Evolutionary conservation across 2,797 vertebrate genomes (phyloP).

Genomic region (Phrynocephalus vlangalii): DNA sequence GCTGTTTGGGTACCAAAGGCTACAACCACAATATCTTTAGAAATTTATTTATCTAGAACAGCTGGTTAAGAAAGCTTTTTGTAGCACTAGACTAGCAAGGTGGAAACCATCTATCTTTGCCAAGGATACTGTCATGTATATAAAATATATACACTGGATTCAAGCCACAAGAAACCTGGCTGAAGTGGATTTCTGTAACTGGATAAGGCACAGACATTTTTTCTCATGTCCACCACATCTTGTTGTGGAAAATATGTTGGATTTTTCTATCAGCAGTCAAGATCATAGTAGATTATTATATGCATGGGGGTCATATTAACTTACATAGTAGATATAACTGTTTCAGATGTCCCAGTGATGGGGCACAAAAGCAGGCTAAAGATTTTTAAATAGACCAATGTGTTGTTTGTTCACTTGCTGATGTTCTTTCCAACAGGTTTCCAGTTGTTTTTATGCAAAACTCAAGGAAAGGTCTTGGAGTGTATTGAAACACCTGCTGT

Average conservation of each 20-base stretch:
- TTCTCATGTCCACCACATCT: not conserved
- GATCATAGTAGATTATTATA: not conserved
- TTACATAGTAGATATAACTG: not conserved
- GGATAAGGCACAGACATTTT: not conserved
- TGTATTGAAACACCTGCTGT: not conserved
- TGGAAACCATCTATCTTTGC: too few species aligned
- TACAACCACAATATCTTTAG: too few species aligned
- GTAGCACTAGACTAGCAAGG: too few species aligned
- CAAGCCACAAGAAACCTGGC: not conserved
- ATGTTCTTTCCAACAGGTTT: not conserved
- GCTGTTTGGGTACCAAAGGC: not conserved
- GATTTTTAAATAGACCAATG: not conserved
- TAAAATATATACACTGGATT: not conserved
- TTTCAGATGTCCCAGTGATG: not conserved
- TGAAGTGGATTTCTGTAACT: not conserved
- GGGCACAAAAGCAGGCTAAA: too few species aligned
- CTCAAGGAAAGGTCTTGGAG: not conserved
- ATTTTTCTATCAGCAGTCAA: not conserved
- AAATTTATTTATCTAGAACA: too few species aligned
- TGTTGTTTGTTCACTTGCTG: not conserved
- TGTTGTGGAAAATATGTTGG: not conserved
- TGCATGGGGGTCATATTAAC: not conserved
- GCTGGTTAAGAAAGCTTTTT: too few species aligned
- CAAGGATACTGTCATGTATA: too few species aligned
- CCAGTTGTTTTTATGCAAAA: not conserved